Conservation (phyloP, 2,113 vertebrate species). For the Anolis sagrei region DNA sequence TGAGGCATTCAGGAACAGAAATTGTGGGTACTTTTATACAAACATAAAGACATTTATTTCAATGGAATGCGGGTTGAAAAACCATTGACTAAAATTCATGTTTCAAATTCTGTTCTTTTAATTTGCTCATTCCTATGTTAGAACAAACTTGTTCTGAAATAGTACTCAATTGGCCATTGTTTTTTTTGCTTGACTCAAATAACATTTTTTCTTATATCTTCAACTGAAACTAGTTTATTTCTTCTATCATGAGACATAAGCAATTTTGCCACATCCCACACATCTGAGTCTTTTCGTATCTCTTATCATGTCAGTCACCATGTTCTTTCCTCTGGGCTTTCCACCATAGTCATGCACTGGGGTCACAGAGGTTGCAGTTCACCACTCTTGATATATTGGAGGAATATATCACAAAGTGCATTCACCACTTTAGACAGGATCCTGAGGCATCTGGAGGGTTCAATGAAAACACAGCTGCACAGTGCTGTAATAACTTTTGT, state of each 20-base stretch:
- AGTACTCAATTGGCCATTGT: background rate
- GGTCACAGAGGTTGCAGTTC: background rate
- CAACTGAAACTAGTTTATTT: too few relatives aligned
- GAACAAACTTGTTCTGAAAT: background rate
- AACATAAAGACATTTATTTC: background rate
- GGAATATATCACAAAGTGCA: background rate
- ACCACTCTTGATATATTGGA: slow-evolving; percentile 34
- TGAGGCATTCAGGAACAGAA: background rate
- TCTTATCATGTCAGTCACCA: slow-evolving; percentile 5
- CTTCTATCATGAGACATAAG: background rate
- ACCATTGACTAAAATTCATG: background rate
- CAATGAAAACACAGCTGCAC: background rate
- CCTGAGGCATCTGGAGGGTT: background rate
- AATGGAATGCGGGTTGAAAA: background rate
- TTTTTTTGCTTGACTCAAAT: background rate
- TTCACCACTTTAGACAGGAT: background rate
- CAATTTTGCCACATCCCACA: background rate
- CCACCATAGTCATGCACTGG: background rate
- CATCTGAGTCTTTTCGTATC: background rate
- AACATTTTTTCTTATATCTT: background rate
- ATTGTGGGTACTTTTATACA: background rate
- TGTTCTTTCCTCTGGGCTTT: background rate
- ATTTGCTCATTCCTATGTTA: background rate
- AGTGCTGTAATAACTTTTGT: slow-evolving; percentile 10
- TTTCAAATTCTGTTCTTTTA: background rate